Conservation (phyloP, 2,113 vertebrate species). For the Thunnus thynnus region DNA sequence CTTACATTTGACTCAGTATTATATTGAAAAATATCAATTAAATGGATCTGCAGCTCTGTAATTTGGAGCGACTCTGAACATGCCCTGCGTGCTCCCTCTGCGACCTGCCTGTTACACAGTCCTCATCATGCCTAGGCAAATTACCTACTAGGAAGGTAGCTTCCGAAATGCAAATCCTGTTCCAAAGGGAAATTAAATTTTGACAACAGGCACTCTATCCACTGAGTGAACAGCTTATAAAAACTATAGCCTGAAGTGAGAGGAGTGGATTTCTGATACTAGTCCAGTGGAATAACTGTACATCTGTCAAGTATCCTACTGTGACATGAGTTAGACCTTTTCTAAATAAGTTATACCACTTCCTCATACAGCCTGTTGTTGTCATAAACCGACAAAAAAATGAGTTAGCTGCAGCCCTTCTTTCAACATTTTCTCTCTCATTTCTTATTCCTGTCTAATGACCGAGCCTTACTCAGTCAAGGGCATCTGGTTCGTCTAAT, state of each 20-base stretch:
- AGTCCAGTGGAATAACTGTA: not conserved
- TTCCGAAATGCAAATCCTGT: constrained; percentile 41
- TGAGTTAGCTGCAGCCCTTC: not conserved
- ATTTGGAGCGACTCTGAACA: not conserved
- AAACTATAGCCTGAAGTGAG: not conserved
- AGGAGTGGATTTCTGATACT: not conserved
- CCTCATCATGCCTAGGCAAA: constrained; percentile 21
- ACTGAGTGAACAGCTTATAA: not conserved
- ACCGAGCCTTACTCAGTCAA: constrained; percentile 23
- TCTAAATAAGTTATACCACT: not conserved
- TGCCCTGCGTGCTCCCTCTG: not conserved
- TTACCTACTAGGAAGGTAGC: not conserved
- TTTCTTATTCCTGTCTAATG: not conserved
- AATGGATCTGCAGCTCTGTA: not conserved
- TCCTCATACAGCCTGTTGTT: not conserved
- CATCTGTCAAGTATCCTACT: not conserved
- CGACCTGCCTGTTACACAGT: not conserved
- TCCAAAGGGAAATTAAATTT: not conserved
- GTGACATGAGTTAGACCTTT: not conserved
- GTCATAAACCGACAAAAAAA: not conserved
- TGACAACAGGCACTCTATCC: not conserved
- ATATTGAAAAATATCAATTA: not conserved
- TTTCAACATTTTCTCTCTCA: not conserved
- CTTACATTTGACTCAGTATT: not conserved
- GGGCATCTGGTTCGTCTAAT: constrained; percentile 51